A percentile compares a stretch with the other conserved stretches of the same genome.
Conservation (phyloP, 2,797 vertebrate species). For the Anolis apletophallus region DNA sequence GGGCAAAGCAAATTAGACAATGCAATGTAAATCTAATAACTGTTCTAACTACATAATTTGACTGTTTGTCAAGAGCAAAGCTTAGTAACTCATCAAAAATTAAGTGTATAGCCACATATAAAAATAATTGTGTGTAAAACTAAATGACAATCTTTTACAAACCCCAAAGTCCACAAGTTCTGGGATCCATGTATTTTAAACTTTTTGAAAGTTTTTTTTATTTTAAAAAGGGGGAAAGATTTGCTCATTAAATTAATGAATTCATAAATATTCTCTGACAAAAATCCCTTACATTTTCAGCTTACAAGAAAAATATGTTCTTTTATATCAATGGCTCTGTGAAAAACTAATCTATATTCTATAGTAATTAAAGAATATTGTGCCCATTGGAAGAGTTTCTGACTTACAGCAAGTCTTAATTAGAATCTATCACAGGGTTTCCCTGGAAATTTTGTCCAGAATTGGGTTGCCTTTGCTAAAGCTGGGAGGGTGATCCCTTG, state of each 20-base stretch:
- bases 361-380: slow-evolving; percentile 69
- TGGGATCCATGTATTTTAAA: slow-evolving; percentile 64
- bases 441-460: too few relatives aligned
- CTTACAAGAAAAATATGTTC: slow-evolving; percentile 37
- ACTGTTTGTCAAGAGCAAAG: slow-evolving; percentile 77
- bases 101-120: slow-evolving; percentile 56
- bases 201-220: slow-evolving; percentile 55
- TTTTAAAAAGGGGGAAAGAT: slow-evolving; percentile 44
- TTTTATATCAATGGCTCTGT: slow-evolving; percentile 5
- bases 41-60: slow-evolving; percentile 73
- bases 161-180: slow-evolving; percentile 63
- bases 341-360: slow-evolving; percentile 53
- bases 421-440: too few relatives aligned
- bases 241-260: slow-evolving; percentile 43
- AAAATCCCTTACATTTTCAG: slow-evolving; percentile 37
- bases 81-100: slow-evolving; percentile 72
- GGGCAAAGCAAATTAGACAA: slow-evolving; percentile 81
- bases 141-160: slow-evolving; percentile 71
- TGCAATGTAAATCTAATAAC: slow-evolving; percentile 78
- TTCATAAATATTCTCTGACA: slow-evolving; percentile 51
- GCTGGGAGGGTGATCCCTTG: too few relatives aligned
- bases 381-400: slow-evolving; percentile 43
- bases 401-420: too few relatives aligned
- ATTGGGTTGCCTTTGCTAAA: too few relatives aligned
- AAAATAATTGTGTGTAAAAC: slow-evolving; percentile 70